Evolutionary conservation across 2,888 invertebrate genomes (phyloP).

Genomic region (Dioctria linearis): DNA sequence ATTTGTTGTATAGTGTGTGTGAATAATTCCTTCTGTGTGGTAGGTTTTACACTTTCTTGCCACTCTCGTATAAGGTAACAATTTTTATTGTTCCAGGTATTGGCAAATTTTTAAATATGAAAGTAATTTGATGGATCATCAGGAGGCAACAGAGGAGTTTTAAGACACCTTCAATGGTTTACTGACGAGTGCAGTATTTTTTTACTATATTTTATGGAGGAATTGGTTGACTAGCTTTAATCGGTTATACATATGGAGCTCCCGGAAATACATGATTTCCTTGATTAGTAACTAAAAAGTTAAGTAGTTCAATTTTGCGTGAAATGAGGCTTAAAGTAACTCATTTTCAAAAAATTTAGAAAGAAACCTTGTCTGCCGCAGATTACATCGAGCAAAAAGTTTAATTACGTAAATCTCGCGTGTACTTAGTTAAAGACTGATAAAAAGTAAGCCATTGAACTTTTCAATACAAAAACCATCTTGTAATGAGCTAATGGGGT

Average conservation of each 20-base stretch:
- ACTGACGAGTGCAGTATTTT: too few species aligned
- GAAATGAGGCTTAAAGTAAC: neutral
- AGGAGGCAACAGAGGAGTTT: neutral
- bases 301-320: neutral
- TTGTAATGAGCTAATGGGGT: neutral
- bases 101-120: conserved; percentile 19
- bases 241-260: neutral
- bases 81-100: neutral
- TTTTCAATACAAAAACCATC: neutral
- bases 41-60: neutral
- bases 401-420: conserved; percentile 5
- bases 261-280: conserved; percentile 2
- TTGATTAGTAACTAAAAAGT: neutral
- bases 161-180: neutral
- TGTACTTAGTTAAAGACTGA: neutral
- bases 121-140: neutral
- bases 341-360: conserved; percentile 1
- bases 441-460: neutral
- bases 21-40: neutral
- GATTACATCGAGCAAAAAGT: neutral
- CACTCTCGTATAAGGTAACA: neutral
- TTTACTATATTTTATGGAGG: too few species aligned
- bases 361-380: neutral
- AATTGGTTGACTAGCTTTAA: too few species aligned
- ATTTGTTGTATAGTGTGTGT: conserved; percentile 7